Evolutionary conservation across 2,888 invertebrate genomes (phyloP).

Genomic region (Suillia variegata): DNA sequence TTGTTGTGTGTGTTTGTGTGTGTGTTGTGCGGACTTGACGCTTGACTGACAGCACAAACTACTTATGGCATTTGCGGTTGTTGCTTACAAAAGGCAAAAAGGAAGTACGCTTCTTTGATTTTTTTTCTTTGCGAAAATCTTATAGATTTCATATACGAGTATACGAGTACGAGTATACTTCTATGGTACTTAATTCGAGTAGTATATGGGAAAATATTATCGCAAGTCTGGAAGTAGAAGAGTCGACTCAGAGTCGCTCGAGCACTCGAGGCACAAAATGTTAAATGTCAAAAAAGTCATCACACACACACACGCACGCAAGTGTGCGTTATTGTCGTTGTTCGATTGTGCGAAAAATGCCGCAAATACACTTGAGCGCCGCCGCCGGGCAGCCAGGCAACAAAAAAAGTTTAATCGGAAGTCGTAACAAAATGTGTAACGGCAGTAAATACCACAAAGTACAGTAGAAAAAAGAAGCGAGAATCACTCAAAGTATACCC

Average conservation of each 20-base stretch:
- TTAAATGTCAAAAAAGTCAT: background rate
- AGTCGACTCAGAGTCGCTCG: background rate
- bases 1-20: slow-evolving; percentile 1
- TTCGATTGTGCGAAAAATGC: background rate
- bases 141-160: too few species aligned
- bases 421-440: too few species aligned
- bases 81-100: background rate
- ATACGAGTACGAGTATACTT: background rate
- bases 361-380: background rate
- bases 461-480: background rate
- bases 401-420: too few species aligned
- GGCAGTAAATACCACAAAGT: background rate
- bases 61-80: slow-evolving; percentile 4
- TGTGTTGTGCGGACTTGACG: slow-evolving; percentile 17
- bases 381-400: too few species aligned
- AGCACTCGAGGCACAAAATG: background rate
- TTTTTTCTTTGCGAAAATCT: too few species aligned
- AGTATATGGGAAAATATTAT: slow-evolving; percentile 9
- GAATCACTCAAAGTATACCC: background rate
- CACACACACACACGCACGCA: too few species aligned
- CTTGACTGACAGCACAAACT: slow-evolving; percentile 11
- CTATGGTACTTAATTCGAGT: slow-evolving; percentile 1
- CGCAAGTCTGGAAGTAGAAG: background rate
- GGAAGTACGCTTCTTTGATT: slow-evolving; percentile 19
- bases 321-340: too few species aligned